phyloP scores from a whole-genome alignment of 1,140 invertebrate species.

The Manduca sexta region DNA sequence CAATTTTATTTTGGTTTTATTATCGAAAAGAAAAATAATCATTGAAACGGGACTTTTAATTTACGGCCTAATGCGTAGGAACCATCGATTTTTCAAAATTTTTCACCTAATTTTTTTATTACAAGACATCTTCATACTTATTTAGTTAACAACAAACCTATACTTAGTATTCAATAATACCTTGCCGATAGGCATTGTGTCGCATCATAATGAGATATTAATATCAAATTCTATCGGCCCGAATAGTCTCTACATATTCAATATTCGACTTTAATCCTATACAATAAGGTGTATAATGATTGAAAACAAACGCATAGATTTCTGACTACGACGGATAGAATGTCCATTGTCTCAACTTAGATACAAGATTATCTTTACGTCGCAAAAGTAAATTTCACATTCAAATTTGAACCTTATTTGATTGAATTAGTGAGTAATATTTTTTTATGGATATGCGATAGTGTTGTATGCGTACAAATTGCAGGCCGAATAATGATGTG shows the following conservation, averaged over 20 bases:
- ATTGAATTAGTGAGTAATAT: slow-evolving; percentile 14
- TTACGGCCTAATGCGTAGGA: too few species aligned
- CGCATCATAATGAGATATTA: slow-evolving; percentile 30
- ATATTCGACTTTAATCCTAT: neutral
- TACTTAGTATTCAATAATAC: slow-evolving; percentile 24
- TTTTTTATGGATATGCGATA: slow-evolving; percentile 9
- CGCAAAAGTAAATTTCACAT: slow-evolving; percentile 11
- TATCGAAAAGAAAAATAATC: too few species aligned
- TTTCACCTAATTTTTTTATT: too few species aligned
- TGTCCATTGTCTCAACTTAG: slow-evolving; percentile 50
- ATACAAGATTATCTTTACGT: slow-evolving; percentile 25
- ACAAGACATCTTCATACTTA: too few species aligned
- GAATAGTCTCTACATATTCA: slow-evolving; percentile 8
- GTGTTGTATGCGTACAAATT: slow-evolving; percentile 28
- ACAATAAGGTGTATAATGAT: neutral
- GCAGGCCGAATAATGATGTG: slow-evolving; percentile 54
- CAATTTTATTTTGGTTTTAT: too few species aligned
- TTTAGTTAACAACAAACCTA: too few species aligned
- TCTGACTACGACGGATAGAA: slow-evolving; percentile 35
- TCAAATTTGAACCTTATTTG: slow-evolving; percentile 29
- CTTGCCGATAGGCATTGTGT: slow-evolving; percentile 18
- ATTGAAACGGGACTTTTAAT: too few species aligned
- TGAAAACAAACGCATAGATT: neutral
- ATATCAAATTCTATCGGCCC: slow-evolving; percentile 18
- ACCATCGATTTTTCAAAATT: too few species aligned